Evolutionary conservation across 1,140 invertebrate species (phyloP).

Genomic region (Hestina assimilis): DNA sequence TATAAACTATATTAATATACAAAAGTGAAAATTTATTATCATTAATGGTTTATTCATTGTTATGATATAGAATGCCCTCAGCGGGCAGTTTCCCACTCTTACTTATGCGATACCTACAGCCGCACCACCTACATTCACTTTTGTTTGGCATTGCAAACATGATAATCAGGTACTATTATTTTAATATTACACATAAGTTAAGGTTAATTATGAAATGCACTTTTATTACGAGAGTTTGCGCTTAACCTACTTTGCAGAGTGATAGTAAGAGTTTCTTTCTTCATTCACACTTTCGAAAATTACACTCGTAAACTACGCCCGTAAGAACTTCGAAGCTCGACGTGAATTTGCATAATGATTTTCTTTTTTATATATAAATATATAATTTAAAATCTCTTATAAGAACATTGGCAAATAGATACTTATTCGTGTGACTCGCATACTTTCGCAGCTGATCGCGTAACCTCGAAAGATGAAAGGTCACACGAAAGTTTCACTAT

Average conservation of each 20-base stretch:
- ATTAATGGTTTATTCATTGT: constrained; percentile 11
- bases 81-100: constrained; percentile 23
- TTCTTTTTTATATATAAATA: neutral
- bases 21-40: constrained; percentile 15
- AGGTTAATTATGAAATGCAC: neutral
- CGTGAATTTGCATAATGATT: neutral
- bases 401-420: neutral
- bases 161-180: neutral
- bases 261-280: constrained; percentile 21
- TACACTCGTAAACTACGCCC: constrained; percentile 32
- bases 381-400: neutral
- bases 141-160: constrained; percentile 53
- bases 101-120: constrained; percentile 24
- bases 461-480: constrained; percentile 43
- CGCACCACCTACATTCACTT: constrained; percentile 69
- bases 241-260: constrained; percentile 23
- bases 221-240: constrained; percentile 8
- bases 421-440: constrained; percentile 3
- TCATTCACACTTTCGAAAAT: constrained; percentile 61
- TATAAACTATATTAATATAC: neutral
- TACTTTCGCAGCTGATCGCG: constrained; percentile 62
- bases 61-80: constrained; percentile 15
- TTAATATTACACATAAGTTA: neutral
- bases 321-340: neutral
- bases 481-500: constrained; percentile 20